These are phyloP conservation scores for Ciconia boyciana DNA, from an alignment of 2,113 vertebrate species.

Conservation along the genomic window DNA sequence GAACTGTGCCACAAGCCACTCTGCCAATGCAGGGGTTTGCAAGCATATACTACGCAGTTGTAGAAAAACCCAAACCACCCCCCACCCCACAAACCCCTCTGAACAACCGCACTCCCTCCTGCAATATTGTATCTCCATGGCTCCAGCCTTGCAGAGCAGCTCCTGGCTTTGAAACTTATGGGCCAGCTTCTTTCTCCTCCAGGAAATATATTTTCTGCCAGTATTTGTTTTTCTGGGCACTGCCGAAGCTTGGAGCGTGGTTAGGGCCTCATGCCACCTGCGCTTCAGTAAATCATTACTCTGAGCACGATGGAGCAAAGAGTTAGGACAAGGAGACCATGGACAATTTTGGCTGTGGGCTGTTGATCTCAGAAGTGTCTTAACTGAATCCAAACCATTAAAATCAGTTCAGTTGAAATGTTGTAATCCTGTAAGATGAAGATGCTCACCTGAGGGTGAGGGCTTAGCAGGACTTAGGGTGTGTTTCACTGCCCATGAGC, in stretches of 20 bases:
- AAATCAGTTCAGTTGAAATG: background rate
- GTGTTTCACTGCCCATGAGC: background rate
- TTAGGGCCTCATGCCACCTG: background rate
- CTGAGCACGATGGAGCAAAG: background rate
- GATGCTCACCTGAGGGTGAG: background rate
- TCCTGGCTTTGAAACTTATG: background rate
- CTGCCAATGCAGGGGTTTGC: background rate
- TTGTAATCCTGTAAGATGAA: background rate
- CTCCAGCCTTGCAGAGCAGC: background rate
- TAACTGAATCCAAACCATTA: background rate
- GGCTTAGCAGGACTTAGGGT: background rate
- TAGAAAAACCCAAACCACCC: background rate
- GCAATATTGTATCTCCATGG: background rate
- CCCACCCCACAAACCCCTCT: background rate
- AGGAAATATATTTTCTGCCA: background rate
- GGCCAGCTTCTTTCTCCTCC: background rate
- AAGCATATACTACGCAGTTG: background rate
- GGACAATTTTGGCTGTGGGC: background rate
- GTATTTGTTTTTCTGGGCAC: background rate
- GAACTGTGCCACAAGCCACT: background rate
- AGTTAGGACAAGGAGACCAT: background rate
- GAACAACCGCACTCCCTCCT: background rate
- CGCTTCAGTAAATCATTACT: background rate
- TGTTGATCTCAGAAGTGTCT: background rate
- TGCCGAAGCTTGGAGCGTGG: background rate